Evolutionary conservation across 2,113 vertebrate genomes (phyloP).

Genomic region (Pterophyllum scalare): DNA sequence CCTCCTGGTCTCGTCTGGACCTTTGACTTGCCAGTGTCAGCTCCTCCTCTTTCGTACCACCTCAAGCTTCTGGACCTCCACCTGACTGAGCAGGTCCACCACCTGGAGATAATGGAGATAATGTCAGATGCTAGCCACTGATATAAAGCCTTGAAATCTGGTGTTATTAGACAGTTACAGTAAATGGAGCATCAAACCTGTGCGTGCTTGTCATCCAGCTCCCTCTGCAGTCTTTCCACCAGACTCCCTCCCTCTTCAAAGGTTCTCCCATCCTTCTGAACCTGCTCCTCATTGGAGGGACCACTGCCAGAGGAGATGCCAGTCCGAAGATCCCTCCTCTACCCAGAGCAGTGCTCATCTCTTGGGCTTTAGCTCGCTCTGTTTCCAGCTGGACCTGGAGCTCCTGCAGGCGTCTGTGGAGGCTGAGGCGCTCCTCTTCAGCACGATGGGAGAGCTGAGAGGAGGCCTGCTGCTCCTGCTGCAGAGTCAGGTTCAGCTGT

Average conservation of each 20-base stretch:
- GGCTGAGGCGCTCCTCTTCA: constrained; percentile 81
- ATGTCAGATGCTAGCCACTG: neutral
- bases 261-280: neutral
- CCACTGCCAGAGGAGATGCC: neutral
- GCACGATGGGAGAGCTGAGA: constrained; percentile 83
- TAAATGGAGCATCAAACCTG: constrained; percentile 68
- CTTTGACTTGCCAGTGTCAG: constrained; percentile 79
- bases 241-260: constrained; percentile 71
- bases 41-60: constrained; percentile 89
- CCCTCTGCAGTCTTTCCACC: constrained; percentile 85
- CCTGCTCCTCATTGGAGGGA: constrained; percentile 6
- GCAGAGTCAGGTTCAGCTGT: constrained; percentile 83
- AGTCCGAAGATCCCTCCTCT: constrained; percentile 82
- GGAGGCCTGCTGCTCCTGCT: constrained; percentile 84
- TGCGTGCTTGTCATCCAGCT: constrained; percentile 88
- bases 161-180: neutral
- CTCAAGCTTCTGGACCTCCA: constrained; percentile 88
- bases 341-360: constrained; percentile 85
- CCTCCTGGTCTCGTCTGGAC: constrained; percentile 83
- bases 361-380: constrained; percentile 82
- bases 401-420: constrained; percentile 82
- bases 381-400: constrained; percentile 92
- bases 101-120: constrained; percentile 62
- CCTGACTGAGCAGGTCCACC: constrained; percentile 86
- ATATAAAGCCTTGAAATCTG: neutral